Evolutionary conservation across 1,140 invertebrate genomes (phyloP).

Genomic region (Micrasema longulum): DNA sequence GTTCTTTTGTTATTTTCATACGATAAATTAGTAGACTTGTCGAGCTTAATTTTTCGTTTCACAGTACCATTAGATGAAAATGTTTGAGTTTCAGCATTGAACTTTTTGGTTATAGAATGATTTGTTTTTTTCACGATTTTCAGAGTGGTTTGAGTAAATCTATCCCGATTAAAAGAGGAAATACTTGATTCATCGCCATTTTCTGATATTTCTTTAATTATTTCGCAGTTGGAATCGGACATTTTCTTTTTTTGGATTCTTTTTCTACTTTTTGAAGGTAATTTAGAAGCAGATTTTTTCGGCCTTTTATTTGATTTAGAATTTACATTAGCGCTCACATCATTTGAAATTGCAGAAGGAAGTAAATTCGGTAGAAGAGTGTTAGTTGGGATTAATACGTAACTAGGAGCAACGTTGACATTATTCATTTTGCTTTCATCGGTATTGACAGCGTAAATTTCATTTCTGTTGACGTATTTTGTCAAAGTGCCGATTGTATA

Average conservation of each 20-base stretch:
- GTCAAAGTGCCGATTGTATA: too few relatives aligned
- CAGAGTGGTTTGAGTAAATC: conserved; percentile 42
- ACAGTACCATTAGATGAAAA: not conserved
- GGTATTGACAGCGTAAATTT: too few relatives aligned
- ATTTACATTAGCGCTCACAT: too few relatives aligned
- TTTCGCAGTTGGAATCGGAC: too few relatives aligned
- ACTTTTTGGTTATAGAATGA: not conserved
- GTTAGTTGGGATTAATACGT: too few relatives aligned
- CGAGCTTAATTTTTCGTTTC: conserved; percentile 19
- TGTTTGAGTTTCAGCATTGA: conserved; percentile 24
- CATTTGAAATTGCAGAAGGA: too few relatives aligned
- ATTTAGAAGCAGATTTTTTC: too few relatives aligned
- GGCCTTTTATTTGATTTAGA: not conserved
- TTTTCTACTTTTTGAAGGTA: not conserved
- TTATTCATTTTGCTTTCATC: too few relatives aligned
- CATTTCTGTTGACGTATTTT: too few relatives aligned
- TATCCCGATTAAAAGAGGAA: conserved; percentile 23
- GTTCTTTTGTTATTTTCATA: conserved; percentile 8
- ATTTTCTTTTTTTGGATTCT: not conserved
- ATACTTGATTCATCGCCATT: not conserved
- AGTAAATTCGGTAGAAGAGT: too few relatives aligned
- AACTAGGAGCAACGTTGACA: too few relatives aligned
- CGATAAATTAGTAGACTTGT: conserved; percentile 14
- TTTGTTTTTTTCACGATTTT: conserved; percentile 15
- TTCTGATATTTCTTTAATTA: too few relatives aligned